phyloP scores from a whole-genome alignment of 2,113 vertebrate species.

The Pedionomus torquatus region DNA sequence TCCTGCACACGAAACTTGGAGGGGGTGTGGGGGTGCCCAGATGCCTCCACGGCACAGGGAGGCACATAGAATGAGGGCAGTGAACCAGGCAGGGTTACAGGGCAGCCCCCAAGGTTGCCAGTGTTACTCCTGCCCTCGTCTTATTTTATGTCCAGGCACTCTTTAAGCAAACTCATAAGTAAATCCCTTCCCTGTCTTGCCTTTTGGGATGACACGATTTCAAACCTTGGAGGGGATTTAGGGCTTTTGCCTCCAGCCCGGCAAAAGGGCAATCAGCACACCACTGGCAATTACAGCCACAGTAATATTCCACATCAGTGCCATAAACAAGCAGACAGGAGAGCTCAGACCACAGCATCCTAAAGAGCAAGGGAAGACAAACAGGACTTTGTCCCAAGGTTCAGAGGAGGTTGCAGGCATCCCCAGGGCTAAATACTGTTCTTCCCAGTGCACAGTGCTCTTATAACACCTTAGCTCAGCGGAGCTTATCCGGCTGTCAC shows the following conservation, averaged over 20 bases:
- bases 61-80: fast-evolving
- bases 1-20: neutral
- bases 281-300: constrained; percentile 46
- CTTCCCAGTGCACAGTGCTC: neutral
- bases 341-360: neutral
- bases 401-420: constrained; percentile 72
- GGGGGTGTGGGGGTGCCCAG: neutral
- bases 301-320: constrained; percentile 70
- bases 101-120: neutral
- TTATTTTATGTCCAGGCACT: constrained; percentile 21
- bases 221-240: neutral
- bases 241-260: neutral
- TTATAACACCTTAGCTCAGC: constrained; percentile 43
- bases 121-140: neutral
- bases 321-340: constrained; percentile 69
- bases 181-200: neutral
- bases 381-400: constrained; percentile 48
- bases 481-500: constrained; percentile 29
- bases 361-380: constrained; percentile 51
- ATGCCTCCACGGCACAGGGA: neutral
- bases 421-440: constrained; percentile 50
- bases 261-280: constrained; percentile 63
- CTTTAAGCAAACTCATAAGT: neutral
- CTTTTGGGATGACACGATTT: neutral
- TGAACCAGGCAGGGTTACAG: fast-evolving